These are phyloP conservation scores for Clavelina lepadiformis DNA, from an alignment of 23 tunicate species.

Conservation along the genomic window DNA sequence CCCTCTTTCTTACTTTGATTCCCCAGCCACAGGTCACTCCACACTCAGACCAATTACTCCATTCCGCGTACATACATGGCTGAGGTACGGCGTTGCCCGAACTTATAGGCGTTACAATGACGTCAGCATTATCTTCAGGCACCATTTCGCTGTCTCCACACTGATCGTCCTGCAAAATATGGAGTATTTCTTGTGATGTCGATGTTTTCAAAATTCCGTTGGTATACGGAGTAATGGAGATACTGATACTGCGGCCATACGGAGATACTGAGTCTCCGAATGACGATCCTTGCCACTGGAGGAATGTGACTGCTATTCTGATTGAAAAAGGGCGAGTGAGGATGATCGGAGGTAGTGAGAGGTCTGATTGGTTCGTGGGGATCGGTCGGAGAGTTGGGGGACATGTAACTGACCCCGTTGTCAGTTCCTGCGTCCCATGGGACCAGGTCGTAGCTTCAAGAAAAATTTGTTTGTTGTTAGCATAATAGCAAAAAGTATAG, in stretches of 20 bases:
- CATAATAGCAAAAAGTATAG: too few species aligned
- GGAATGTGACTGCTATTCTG: conserved; percentile 48
- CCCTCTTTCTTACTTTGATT: conserved; percentile 62
- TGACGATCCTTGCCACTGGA: conserved; percentile 72
- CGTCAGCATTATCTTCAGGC: conserved; percentile 7
- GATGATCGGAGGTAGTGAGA: conserved; percentile 54
- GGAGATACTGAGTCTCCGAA: conserved; percentile 32
- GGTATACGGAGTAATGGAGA: too few species aligned
- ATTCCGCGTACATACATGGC: conserved; percentile 60
- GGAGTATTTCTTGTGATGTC: too few species aligned
- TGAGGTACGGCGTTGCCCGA: not conserved
- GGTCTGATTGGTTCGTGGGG: conserved; percentile 67
- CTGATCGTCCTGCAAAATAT: conserved; percentile 47
- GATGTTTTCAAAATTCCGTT: too few species aligned
- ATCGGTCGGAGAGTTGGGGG: conserved; percentile 75
- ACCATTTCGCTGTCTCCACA: conserved; percentile 63
- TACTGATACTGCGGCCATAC: conserved; percentile 15
- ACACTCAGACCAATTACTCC: conserved; percentile 86
- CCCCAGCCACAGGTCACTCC: conserved; percentile 96
- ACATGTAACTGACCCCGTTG: conserved; percentile 66
- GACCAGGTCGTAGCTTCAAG: conserved; percentile 43
- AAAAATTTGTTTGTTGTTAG: too few species aligned
- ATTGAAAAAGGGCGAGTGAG: conserved; percentile 73
- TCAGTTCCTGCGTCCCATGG: conserved; percentile 99
- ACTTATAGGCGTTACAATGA: not conserved